Percentiles rank a stretch among this genome's conserved stretches.
phyloP scores from a whole-genome alignment of 2,888 invertebrate species.

The Dryadula phaetusa region DNA sequence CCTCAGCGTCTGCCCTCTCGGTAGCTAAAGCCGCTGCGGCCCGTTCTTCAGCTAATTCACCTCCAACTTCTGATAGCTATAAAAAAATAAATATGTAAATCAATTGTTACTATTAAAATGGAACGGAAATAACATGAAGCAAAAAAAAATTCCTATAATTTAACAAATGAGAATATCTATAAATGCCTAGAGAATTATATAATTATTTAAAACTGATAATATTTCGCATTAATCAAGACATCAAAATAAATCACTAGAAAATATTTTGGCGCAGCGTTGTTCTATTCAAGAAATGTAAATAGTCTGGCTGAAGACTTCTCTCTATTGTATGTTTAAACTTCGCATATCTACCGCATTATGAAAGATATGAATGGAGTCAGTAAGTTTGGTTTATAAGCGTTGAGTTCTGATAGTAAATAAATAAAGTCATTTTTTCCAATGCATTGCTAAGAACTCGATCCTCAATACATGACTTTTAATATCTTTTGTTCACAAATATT shows the following conservation, averaged over 20 bases:
- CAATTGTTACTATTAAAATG: no score
- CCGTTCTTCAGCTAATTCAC: slow-evolving; percentile 96
- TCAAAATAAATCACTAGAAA: slow-evolving; percentile 13
- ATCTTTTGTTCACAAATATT: no score
- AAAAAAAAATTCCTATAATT: no score
- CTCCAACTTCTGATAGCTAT: slow-evolving; percentile 95
- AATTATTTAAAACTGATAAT: not conserved
- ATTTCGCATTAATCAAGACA: not conserved
- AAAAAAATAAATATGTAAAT: slow-evolving; percentile 38
- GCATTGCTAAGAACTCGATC: no score
- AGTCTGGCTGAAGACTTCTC: slow-evolving; percentile 32
- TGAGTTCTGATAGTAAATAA: no score
- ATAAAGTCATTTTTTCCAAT: no score
- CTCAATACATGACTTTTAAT: no score
- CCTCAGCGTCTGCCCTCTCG: slow-evolving; percentile 95
- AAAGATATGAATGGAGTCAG: no score
- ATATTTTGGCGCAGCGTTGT: slow-evolving; percentile 42
- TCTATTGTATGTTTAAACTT: slow-evolving; percentile 16
- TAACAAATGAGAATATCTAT: not conserved
- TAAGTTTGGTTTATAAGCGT: no score
- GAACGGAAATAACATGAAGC: no score
- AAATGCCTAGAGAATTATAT: not conserved
- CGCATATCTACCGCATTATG: no score
- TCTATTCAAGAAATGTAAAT: slow-evolving; percentile 37
- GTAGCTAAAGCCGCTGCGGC: slow-evolving; percentile 94